Evolutionary conservation across 2,797 vertebrate genomes (phyloP).

Genomic region (Eurystomus glaucurus): DNA sequence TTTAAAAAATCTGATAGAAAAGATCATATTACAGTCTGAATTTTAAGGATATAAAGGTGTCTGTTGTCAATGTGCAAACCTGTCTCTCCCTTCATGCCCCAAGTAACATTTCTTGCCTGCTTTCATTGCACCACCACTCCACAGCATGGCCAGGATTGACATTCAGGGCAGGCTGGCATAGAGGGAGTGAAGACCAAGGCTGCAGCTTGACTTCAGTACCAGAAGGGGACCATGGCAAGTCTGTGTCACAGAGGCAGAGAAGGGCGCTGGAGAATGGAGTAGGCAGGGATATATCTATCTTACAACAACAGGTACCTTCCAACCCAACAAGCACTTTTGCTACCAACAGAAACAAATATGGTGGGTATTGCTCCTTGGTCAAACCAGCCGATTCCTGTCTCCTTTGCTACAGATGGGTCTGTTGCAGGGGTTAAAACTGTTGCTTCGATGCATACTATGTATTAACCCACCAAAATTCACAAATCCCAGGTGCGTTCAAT

Average conservation of each 20-base stretch:
- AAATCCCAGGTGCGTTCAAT: not conserved
- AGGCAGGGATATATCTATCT: too few relatives aligned
- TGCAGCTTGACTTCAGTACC: not conserved
- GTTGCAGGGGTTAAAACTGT: not conserved
- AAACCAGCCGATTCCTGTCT: not conserved
- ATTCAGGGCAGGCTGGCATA: not conserved
- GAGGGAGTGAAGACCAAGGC: accelerated
- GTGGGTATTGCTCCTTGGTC: not conserved
- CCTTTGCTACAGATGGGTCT: not conserved
- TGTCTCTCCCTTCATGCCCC: not conserved
- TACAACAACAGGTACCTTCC: not conserved
- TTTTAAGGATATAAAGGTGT: not conserved
- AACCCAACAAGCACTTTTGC: not conserved
- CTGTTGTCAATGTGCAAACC: accelerated
- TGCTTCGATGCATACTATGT: not conserved
- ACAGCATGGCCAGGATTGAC: accelerated
- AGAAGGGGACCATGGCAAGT: not conserved
- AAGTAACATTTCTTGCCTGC: not conserved
- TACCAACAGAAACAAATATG: not conserved
- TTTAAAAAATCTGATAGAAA: not conserved
- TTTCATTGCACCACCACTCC: too few relatives aligned
- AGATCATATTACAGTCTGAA: not conserved
- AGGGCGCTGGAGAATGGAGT: accelerated
- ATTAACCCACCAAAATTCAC: not conserved
- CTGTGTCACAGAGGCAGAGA: not conserved